A percentile compares a stretch with the other conserved stretches of the same genome.
phyloP scores from a whole-genome alignment of 1,140 invertebrate species.

The Drosophila miranda region DNA sequence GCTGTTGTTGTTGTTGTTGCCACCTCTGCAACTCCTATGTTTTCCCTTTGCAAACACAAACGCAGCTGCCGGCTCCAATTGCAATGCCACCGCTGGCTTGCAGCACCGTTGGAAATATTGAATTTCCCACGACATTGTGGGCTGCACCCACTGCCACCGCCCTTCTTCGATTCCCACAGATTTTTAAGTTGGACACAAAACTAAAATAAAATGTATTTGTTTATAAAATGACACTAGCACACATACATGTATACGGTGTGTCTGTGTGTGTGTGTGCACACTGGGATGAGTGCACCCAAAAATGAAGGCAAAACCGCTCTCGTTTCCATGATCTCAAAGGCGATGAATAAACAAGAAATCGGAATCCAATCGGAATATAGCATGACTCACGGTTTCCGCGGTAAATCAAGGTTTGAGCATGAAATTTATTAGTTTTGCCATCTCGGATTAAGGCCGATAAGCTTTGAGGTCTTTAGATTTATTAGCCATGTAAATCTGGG shows the following conservation, averaged over 20 bases:
- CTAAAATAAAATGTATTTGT: slow-evolving; percentile 53
- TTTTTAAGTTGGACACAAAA: slow-evolving; percentile 54
- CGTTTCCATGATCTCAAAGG: too few relatives aligned
- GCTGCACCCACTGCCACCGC: background rate
- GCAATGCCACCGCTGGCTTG: background rate
- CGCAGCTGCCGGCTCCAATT: slow-evolving; percentile 31
- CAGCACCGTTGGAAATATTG: slow-evolving; percentile 29
- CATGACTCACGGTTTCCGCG: too few relatives aligned
- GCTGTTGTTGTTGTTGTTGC: slow-evolving; percentile 23
- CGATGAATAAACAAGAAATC: too few relatives aligned
- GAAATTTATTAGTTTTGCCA: too few relatives aligned
- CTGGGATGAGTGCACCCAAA: background rate
- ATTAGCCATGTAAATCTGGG: too few relatives aligned
- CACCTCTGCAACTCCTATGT: slow-evolving; percentile 55
- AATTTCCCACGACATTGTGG: slow-evolving; percentile 55
- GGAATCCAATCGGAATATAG: background rate
- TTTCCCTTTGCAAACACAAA: slow-evolving; percentile 50
- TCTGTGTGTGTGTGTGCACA: background rate
- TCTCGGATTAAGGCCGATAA: too few relatives aligned
- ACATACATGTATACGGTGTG: slow-evolving; percentile 34
- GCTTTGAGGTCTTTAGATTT: too few relatives aligned
- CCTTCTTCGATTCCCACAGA: slow-evolving; percentile 36
- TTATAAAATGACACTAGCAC: slow-evolving; percentile 43
- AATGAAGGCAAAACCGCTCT: too few relatives aligned
- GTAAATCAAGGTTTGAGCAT: too few relatives aligned